Percentiles rank a stretch among this genome's conserved stretches.
These are phyloP conservation scores for Smutsia gigantea DNA, from an alignment of 2,797 vertebrate species.

Conservation along the genomic window DNA sequence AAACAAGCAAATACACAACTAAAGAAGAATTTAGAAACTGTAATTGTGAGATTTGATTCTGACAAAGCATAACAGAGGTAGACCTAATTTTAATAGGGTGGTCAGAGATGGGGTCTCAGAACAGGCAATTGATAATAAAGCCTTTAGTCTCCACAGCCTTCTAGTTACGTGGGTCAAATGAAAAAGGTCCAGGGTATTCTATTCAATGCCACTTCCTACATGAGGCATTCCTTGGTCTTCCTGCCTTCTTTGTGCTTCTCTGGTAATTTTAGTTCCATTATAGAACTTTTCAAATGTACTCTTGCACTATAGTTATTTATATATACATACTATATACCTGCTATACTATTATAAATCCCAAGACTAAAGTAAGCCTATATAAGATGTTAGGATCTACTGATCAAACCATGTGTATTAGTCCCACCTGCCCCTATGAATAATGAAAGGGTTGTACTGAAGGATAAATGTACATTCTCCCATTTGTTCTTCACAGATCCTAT, in stretches of 20 bases:
- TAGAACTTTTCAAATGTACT: background rate
- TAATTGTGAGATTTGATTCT: background rate
- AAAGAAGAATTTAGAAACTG: background rate
- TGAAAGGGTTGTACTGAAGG: background rate
- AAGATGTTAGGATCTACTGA: background rate
- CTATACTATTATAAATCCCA: background rate
- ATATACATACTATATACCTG: background rate
- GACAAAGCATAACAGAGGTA: background rate
- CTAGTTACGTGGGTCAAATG: background rate
- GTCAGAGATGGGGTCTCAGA: background rate
- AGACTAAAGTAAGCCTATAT: background rate
- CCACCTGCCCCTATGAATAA: slow-evolving; percentile 1
- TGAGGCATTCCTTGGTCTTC: background rate
- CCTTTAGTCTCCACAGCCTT: background rate
- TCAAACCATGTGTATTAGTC: background rate
- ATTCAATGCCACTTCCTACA: background rate
- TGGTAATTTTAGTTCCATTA: background rate
- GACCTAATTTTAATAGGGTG: background rate
- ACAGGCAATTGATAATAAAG: background rate
- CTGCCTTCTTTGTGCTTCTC: background rate
- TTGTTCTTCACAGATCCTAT: background rate
- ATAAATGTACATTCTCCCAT: background rate
- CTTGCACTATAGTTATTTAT: background rate
- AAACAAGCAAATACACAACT: slow-evolving; percentile 11
- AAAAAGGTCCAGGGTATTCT: background rate